Percentiles rank a stretch among this genome's conserved stretches.
Evolutionary conservation across 2,113 vertebrate genomes (phyloP).

Genomic region (Turnix velox): DNA sequence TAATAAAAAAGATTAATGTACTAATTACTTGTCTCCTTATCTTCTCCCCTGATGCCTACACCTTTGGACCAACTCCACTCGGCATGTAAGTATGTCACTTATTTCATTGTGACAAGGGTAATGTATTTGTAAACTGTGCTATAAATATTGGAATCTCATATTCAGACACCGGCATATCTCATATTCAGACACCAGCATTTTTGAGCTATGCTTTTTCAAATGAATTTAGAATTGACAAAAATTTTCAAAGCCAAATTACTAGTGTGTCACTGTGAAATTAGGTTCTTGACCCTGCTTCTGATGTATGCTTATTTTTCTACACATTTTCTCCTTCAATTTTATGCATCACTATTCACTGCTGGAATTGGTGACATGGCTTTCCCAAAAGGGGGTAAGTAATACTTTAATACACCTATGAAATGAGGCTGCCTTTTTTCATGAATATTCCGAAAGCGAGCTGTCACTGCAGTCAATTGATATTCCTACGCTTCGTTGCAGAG

Average conservation of each 20-base stretch:
- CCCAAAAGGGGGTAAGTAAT: constrained; percentile 90
- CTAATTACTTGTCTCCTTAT: constrained; percentile 99
- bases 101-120: constrained; percentile 99
- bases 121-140: constrained; percentile 99
- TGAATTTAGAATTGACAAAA: constrained; percentile 98
- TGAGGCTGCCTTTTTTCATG: constrained; percentile 88
- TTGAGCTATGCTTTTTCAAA: constrained; percentile 87
- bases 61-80: constrained; percentile 90
- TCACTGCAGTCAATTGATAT: constrained; percentile 89
- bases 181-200: constrained; percentile 83
- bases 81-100: constrained; percentile 97
- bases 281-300: constrained; percentile 98
- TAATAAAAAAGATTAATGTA: constrained; percentile 99
- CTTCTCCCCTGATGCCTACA: constrained; percentile 89
- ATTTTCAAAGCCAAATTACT: constrained; percentile 98
- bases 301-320: constrained; percentile 97
- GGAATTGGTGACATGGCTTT: constrained; percentile 83
- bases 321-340: constrained; percentile 95
- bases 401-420: constrained; percentile 98
- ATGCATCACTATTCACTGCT: constrained; percentile 89
- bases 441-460: constrained; percentile 95
- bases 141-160: constrained; percentile 99
- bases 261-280: constrained; percentile 99
- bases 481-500: constrained; percentile 72
- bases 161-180: constrained; percentile 86